A percentile compares a stretch with the other conserved stretches of the same genome.
Conservation (phyloP, 1,140 invertebrate species). For the Achatina immaculata region DNA sequence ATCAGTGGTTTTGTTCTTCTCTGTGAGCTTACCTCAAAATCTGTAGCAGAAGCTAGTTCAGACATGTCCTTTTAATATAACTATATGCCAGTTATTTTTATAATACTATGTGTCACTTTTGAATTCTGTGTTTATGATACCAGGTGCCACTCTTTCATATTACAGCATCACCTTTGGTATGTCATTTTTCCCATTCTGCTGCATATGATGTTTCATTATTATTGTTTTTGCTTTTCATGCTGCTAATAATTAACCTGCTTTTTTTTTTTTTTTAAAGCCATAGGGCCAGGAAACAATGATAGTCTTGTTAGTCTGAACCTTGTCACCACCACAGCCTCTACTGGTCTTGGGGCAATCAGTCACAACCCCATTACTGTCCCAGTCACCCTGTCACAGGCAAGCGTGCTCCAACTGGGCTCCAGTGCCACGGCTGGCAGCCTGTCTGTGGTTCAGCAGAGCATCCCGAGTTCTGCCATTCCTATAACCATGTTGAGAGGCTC, state of each 20-base stretch:
- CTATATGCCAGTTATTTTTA: too few relatives aligned
- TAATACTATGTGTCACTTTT: too few relatives aligned
- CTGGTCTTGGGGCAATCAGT: background rate
- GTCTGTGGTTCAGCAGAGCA: slow-evolving; percentile 12
- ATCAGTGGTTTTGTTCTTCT: too few relatives aligned
- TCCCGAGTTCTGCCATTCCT: background rate
- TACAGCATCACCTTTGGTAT: background rate
- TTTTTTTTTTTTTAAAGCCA: background rate
- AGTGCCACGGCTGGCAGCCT: background rate
- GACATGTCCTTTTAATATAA: too few relatives aligned
- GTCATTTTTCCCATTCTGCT: background rate
- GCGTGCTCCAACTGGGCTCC: background rate
- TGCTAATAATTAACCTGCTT: background rate
- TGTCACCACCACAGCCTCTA: slow-evolving; percentile 2
- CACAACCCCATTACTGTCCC: slow-evolving; percentile 1
- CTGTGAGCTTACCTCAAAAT: too few relatives aligned
- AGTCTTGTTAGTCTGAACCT: background rate
- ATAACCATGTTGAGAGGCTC: background rate
- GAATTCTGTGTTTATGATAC: too few relatives aligned
- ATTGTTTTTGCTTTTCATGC: background rate
- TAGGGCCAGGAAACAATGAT: background rate
- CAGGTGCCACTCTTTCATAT: too few relatives aligned
- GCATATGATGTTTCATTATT: background rate
- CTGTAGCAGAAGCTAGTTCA: too few relatives aligned
- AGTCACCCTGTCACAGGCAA: background rate